Conservation (phyloP, 2,113 vertebrate species). For the Pteropus alecto region DNA sequence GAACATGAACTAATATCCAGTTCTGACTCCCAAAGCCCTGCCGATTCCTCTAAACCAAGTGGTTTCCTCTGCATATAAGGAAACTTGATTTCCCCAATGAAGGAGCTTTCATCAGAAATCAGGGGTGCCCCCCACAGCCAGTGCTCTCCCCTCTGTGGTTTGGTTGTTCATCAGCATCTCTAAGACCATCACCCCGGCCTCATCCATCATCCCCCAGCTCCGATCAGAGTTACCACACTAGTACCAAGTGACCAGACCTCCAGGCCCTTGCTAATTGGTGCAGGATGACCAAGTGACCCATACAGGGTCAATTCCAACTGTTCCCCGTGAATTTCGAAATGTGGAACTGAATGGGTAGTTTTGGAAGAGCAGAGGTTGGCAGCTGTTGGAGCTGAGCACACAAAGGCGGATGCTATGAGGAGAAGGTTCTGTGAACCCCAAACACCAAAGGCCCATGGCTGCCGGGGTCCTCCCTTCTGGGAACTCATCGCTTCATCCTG, state of each 20-base stretch:
- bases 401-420: not conserved
- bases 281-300: not conserved
- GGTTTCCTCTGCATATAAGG: not conserved
- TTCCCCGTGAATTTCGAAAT: not conserved
- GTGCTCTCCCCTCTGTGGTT: not conserved
- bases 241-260: fast-evolving
- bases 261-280: not conserved
- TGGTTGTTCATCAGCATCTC: not conserved
- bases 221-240: not conserved
- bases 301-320: not conserved
- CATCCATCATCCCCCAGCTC: not conserved
- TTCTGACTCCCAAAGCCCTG: not conserved
- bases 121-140: not conserved
- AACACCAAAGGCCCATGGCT: not conserved
- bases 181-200: too few species aligned
- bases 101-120: not conserved
- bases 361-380: not conserved
- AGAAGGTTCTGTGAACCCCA: not conserved
- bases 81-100: not conserved
- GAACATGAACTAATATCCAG: not conserved
- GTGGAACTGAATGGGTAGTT: not conserved
- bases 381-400: not conserved
- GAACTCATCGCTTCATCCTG: not conserved
- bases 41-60: not conserved
- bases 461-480: not conserved